Conservation (phyloP, 2,113 vertebrate genomes). For the Stegastes partitus region DNA sequence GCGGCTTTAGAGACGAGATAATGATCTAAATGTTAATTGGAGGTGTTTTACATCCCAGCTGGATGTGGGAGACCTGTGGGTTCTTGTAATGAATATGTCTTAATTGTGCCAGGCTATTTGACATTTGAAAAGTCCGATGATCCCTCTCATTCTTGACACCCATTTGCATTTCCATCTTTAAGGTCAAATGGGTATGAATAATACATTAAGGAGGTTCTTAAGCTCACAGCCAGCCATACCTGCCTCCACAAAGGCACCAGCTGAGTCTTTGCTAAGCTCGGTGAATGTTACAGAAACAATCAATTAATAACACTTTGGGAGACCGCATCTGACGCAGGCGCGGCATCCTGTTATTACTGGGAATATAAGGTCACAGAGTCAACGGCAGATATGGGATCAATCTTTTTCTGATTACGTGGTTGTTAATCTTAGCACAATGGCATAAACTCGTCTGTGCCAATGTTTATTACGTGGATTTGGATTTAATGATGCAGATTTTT, state of each 20-base stretch:
- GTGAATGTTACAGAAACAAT: constrained; percentile 79
- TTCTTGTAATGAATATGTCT: constrained; percentile 82
- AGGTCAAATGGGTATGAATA: constrained; percentile 86
- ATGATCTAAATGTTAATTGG: constrained; percentile 80
- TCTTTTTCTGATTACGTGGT: neutral
- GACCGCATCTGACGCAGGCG: constrained; percentile 53
- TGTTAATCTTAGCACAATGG: neutral
- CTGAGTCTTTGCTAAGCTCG: constrained; percentile 75
- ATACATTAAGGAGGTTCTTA: constrained; percentile 82
- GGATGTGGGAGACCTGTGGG: constrained; percentile 72
- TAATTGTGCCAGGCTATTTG: constrained; percentile 83
- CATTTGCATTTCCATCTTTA: constrained; percentile 84
- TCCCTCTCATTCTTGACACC: constrained; percentile 77
- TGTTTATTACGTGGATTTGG: neutral
- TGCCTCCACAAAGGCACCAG: constrained; percentile 76
- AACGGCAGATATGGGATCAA: constrained; percentile 22
- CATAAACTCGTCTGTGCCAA: neutral
- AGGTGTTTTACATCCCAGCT: constrained; percentile 79
- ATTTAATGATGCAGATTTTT: neutral
- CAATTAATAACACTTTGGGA: constrained; percentile 77
- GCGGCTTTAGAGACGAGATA: constrained; percentile 55
- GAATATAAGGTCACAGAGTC: constrained; percentile 62
- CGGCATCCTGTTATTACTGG: constrained; percentile 68
- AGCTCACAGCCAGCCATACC: constrained; percentile 78
- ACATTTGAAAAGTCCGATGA: constrained; percentile 84